Percentiles rank a stretch among this genome's conserved stretches.
These are phyloP conservation scores for Xylocampa areola DNA, from an alignment of 2,888 invertebrate genomes.

Conservation along the genomic window DNA sequence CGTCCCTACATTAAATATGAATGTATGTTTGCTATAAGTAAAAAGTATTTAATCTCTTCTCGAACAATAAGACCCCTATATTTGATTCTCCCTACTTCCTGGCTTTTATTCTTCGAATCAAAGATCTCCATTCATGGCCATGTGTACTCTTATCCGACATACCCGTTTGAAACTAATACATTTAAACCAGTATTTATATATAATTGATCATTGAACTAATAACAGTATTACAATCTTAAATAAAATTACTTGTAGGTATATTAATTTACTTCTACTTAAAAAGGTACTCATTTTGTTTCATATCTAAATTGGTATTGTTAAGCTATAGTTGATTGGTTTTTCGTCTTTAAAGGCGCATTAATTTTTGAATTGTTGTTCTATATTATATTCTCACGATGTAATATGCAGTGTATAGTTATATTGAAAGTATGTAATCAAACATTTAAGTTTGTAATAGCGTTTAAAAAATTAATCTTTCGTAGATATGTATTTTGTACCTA, in stretches of 20 bases:
- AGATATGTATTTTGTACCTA: neutral
- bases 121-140: conserved; percentile 47
- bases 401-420: neutral
- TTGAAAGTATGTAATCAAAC: conserved; percentile 35
- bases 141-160: conserved; percentile 15
- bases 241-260: conserved; percentile 17
- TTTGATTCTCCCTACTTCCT: conserved; percentile 44
- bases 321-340: conserved; percentile 39
- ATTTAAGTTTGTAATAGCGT: conserved; percentile 9
- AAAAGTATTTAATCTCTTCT: conserved; percentile 20
- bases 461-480: too few relatives aligned
- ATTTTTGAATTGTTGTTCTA: conserved; percentile 20
- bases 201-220: conserved; percentile 49
- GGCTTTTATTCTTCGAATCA: conserved; percentile 53
- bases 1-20: too few relatives aligned
- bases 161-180: conserved; percentile 41
- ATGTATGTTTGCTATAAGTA: neutral
- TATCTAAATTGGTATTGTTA: conserved; percentile 54
- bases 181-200: conserved; percentile 31
- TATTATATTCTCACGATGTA: conserved; percentile 46
- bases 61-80: conserved; percentile 41
- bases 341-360: conserved; percentile 34
- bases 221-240: conserved; percentile 36
- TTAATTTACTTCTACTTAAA: conserved; percentile 37
- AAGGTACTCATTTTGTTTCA: conserved; percentile 36